These are phyloP conservation scores for Ptychodera flava DNA, from an alignment of 35 echinoderm and acorn worm genomes.

Conservation along the genomic window DNA sequence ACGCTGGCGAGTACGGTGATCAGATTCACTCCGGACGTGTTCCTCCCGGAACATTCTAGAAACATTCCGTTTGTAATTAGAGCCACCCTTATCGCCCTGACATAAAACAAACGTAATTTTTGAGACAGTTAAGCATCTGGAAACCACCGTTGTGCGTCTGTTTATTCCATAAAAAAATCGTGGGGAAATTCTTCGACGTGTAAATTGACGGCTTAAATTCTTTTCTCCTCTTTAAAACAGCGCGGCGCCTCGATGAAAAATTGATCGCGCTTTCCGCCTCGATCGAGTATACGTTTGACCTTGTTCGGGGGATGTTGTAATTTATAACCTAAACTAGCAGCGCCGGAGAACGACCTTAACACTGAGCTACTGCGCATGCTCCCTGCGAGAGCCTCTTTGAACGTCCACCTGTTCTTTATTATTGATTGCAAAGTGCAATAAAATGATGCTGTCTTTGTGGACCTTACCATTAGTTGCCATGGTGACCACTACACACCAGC, in stretches of 20 bases:
- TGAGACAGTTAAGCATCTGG: too few relatives aligned
- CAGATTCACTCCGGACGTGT: background rate
- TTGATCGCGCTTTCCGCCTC: too few relatives aligned
- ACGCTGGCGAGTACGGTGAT: background rate
- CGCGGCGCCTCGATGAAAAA: background rate
- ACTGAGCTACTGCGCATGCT: background rate
- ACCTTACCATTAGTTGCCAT: background rate
- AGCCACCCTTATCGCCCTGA: background rate
- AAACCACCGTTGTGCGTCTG: too few relatives aligned
- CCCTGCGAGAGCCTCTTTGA: background rate
- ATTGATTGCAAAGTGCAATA: background rate
- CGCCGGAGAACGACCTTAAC: background rate
- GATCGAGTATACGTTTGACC: too few relatives aligned
- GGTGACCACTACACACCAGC: background rate
- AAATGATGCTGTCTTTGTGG: background rate
- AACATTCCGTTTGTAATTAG: background rate
- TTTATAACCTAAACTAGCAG: too few relatives aligned
- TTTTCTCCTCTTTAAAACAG: too few relatives aligned
- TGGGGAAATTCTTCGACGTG: too few relatives aligned
- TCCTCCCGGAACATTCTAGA: background rate
- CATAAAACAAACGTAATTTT: background rate
- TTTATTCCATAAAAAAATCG: too few relatives aligned
- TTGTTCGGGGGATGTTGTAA: too few relatives aligned
- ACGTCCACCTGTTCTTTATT: background rate
- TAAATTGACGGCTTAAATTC: too few relatives aligned